These are phyloP conservation scores for Mohoua ochrocephala DNA, from an alignment of 2,113 vertebrate genomes.

Conservation along the genomic window DNA sequence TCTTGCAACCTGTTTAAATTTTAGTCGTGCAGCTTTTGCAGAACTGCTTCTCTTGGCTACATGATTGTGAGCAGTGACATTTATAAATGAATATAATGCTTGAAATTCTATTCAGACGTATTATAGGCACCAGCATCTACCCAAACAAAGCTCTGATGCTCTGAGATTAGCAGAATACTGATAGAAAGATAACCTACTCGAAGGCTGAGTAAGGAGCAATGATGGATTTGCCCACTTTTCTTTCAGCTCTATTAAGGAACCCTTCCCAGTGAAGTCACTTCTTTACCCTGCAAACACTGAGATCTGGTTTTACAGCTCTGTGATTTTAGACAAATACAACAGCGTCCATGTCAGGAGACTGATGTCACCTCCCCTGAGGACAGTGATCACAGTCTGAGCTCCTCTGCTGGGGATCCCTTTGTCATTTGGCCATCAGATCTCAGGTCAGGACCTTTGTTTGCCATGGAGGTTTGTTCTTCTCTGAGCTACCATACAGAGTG, in stretches of 20 bases:
- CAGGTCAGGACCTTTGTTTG: background rate
- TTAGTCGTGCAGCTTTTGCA: background rate
- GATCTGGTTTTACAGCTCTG: background rate
- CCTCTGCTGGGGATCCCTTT: background rate
- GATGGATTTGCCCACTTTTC: background rate
- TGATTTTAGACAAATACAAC: background rate
- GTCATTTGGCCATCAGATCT: background rate
- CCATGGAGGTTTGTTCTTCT: background rate
- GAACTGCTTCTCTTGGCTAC: background rate
- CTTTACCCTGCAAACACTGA: slow-evolving; percentile 15
- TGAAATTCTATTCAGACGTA: background rate
- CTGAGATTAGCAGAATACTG: background rate
- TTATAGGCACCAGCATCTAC: background rate
- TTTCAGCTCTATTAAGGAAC: background rate
- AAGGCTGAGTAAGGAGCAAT: background rate
- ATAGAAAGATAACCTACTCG: background rate
- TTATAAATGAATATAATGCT: background rate
- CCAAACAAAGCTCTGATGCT: slow-evolving; percentile 2
- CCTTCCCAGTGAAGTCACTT: background rate
- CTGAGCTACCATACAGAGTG: rapidly evolving
- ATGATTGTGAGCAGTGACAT: background rate
- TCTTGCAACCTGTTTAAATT: background rate
- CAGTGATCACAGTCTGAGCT: background rate
- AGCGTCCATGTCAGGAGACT: background rate
- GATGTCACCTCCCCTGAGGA: background rate